Conservation (phyloP, 1,140 invertebrate species). For the Probaryconus sp. region DNA sequence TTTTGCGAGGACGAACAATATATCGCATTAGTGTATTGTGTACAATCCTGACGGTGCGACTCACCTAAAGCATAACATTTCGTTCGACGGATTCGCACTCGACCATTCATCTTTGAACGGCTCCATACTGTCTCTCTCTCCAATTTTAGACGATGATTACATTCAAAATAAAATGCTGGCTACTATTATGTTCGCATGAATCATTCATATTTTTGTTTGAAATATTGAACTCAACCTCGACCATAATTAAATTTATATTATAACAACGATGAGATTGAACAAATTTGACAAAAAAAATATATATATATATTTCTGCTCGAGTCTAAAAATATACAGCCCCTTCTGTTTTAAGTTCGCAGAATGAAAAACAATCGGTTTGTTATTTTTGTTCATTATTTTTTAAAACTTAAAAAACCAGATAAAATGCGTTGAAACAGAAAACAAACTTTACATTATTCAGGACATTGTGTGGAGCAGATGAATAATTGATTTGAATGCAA, state of each 20-base stretch:
- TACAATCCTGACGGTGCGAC: slow-evolving; percentile 34
- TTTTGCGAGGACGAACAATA: slow-evolving; percentile 76
- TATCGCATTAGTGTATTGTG: slow-evolving; percentile 77
- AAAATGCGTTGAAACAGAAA: no score
- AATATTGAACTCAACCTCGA: slow-evolving; percentile 28
- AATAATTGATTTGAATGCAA: no score
- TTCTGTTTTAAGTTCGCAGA: no score
- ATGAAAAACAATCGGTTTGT: no score
- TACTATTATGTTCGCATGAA: slow-evolving; percentile 47
- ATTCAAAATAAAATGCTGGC: slow-evolving; percentile 49
- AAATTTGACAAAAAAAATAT: no score
- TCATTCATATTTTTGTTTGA: slow-evolving; percentile 54
- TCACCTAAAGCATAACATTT: slow-evolving; percentile 53
- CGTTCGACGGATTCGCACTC: slow-evolving; percentile 31
- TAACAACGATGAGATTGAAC: no score
- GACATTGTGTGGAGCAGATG: no score
- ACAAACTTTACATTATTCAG: no score
- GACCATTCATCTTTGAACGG: slow-evolving; percentile 50
- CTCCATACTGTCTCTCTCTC: slow-evolving; percentile 43
- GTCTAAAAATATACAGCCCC: no score
- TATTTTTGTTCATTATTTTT: no score
- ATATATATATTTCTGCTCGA: no score
- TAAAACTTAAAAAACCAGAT: no score
- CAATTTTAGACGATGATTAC: slow-evolving; percentile 52
- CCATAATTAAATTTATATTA: slow-evolving; percentile 50